phyloP scores from a whole-genome alignment of 2,113 vertebrate species.

The Sporophila hypoxantha region DNA sequence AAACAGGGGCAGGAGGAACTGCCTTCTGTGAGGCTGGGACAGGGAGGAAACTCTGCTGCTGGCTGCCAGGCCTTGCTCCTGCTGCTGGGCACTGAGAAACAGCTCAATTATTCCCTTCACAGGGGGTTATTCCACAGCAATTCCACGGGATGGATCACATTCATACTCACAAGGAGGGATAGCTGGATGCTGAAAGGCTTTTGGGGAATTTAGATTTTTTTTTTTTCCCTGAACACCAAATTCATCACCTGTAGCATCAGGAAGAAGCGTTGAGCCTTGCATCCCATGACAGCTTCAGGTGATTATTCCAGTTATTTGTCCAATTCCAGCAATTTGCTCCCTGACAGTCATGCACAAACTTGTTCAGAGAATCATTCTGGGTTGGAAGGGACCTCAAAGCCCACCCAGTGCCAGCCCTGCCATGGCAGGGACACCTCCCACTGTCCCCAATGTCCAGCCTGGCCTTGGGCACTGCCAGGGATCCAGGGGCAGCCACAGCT shows the following conservation, averaged over 20 bases:
- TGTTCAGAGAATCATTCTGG: neutral
- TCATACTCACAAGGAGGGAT: rapidly evolving
- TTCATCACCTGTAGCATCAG: neutral
- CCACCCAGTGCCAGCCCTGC: rapidly evolving
- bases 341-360: neutral
- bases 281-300: neutral
- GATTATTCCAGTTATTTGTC: neutral
- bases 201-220: neutral
- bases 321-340: neutral
- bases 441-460: neutral
- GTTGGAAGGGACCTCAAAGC: rapidly evolving
- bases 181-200: neutral
- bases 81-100: rapidly evolving
- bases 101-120: rapidly evolving
- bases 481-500: neutral
- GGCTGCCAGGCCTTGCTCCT: neutral
- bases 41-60: neutral
- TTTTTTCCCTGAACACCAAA: neutral
- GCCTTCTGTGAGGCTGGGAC: neutral
- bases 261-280: neutral
- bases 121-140: neutral
- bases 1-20: constrained; percentile 16
- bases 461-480: neutral
- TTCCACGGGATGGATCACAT: rapidly evolving
- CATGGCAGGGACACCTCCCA: neutral